phyloP scores from a whole-genome alignment of 2,113 vertebrate genomes.

The Proterorhinus semilunaris region DNA sequence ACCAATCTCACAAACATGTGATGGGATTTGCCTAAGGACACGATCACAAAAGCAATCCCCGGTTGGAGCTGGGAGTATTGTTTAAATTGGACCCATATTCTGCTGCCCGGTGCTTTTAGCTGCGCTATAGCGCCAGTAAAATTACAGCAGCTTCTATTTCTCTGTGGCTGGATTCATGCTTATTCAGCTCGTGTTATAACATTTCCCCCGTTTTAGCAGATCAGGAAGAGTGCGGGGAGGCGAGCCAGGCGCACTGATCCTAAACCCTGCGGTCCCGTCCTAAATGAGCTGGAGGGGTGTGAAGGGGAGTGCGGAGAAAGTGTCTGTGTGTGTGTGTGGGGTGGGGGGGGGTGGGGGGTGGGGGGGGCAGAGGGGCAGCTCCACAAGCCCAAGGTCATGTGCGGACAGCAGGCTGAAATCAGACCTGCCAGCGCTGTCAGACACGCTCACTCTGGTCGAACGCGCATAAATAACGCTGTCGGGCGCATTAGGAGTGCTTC shows the following conservation, averaged over 20 bases:
- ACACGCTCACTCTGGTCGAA: constrained; percentile 60
- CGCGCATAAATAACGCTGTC: constrained; percentile 66
- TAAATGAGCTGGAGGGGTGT: not conserved
- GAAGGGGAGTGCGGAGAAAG: not conserved
- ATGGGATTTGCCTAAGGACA: too few species aligned
- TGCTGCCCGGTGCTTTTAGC: too few species aligned
- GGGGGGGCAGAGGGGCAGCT: constrained; percentile 1
- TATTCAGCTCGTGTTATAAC: not conserved
- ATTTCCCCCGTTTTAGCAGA: not conserved
- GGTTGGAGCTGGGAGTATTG: too few species aligned
- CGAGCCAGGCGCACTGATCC: constrained; percentile 11
- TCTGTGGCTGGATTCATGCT: not conserved
- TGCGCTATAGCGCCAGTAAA: too few species aligned
- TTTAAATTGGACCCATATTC: too few species aligned
- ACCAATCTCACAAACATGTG: too few species aligned
- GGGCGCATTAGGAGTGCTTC: constrained; percentile 55
- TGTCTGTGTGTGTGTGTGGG: not conserved
- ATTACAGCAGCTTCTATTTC: not conserved
- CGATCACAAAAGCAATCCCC: too few species aligned
- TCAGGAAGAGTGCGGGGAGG: not conserved
- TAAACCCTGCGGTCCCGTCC: not conserved
- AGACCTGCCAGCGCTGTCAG: constrained; percentile 49
- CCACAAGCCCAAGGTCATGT: constrained; percentile 45
- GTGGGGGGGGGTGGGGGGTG: not conserved
- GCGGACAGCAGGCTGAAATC: constrained; percentile 45